A percentile compares a stretch with the other conserved stretches of the same genome.
phyloP scores from a whole-genome alignment of 1,140 invertebrate genomes.

The Phenacoccus solenopsis region DNA sequence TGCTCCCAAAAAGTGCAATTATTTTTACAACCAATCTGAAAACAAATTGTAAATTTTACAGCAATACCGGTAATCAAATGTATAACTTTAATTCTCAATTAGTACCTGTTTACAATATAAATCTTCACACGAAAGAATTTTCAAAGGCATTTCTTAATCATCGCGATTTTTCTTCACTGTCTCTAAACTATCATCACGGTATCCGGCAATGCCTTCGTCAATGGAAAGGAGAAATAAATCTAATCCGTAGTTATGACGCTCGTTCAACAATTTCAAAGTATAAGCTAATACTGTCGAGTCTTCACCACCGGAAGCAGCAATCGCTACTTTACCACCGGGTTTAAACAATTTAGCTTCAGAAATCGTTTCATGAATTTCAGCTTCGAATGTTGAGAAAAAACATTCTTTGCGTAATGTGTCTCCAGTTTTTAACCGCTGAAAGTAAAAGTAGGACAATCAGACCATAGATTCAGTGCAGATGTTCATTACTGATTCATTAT shows the following conservation, averaged over 20 bases:
- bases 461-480: not conserved
- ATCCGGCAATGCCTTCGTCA: conserved; percentile 96
- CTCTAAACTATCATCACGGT: conserved; percentile 94
- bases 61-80: not conserved
- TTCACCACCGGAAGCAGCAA: conserved; percentile 96
- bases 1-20: conserved; percentile 99
- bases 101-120: conserved; percentile 82
- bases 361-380: conserved; percentile 94
- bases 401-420: conserved; percentile 89
- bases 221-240: conserved; percentile 88
- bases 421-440: conserved; percentile 76
- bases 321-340: conserved; percentile 74
- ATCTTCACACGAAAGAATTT: conserved; percentile 95
- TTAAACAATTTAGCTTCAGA: conserved; percentile 70
- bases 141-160: conserved; percentile 87
- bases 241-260: conserved; percentile 81
- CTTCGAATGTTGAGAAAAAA: conserved; percentile 89
- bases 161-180: conserved; percentile 89
- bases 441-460: too few relatives aligned
- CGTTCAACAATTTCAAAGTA: conserved; percentile 82
- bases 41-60: conserved; percentile 11
- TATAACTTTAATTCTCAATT: not conserved
- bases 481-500: conserved; percentile 19
- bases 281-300: conserved; percentile 96
- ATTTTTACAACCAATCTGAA: conserved; percentile 85